These are phyloP conservation scores for Sebastes trivittatus DNA, from an alignment of 2,797 vertebrate genomes.

Conservation along the genomic window DNA sequence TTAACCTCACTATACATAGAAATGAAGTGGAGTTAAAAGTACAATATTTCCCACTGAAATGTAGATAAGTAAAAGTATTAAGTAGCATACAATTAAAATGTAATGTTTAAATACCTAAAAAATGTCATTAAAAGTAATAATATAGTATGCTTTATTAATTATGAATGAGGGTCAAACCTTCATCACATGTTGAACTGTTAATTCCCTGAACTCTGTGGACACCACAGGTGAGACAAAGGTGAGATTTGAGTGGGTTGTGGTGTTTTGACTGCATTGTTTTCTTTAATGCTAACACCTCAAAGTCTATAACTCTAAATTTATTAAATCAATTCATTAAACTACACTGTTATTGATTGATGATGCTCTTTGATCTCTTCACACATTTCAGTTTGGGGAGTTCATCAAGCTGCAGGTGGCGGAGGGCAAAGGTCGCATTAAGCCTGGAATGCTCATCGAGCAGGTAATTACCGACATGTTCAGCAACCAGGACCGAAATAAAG, in stretches of 20 bases:
- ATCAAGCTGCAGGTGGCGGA: slow-evolving; percentile 89
- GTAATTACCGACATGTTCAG: slow-evolving; percentile 91
- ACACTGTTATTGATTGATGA: not conserved
- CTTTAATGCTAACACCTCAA: not conserved
- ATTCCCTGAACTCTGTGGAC: not conserved
- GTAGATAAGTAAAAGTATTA: not conserved
- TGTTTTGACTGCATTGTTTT: not conserved
- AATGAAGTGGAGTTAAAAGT: not conserved
- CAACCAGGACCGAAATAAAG: slow-evolving; percentile 95
- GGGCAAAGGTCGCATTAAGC: slow-evolving; percentile 91
- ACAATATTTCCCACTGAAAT: not conserved
- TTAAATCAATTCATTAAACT: not conserved
- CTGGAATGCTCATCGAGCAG: slow-evolving; percentile 84
- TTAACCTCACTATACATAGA: not conserved
- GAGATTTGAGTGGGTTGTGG: not conserved
- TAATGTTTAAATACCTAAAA: no score
- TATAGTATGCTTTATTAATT: no score
- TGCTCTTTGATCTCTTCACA: not conserved
- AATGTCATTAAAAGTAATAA: no score
- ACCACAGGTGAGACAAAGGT: not conserved
- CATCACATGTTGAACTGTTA: not conserved
- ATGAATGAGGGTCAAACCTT: no score
- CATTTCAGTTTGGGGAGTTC: slow-evolving; percentile 89
- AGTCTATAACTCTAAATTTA: not conserved
- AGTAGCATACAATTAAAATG: not conserved